Base-by-base conservation (phyloP, 2,888 invertebrate genomes). In the Acrocera orbiculus region DNA sequence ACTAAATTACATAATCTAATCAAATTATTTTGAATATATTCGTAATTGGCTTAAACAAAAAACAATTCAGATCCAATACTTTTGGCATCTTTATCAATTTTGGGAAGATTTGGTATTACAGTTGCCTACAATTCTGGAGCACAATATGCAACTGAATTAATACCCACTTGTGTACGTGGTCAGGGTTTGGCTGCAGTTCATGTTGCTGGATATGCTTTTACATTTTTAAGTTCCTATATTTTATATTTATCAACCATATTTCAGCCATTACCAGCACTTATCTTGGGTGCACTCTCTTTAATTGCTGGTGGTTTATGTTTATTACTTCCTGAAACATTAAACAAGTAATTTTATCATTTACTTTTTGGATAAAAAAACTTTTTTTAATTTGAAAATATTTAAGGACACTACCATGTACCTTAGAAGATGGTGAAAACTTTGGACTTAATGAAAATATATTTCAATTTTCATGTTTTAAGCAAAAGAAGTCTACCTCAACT, bases 311-410 rank as follows among this genome's bases (percentile, higher is more conserved):
- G 56, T 2, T 52, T 69, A 15, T 68, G 70, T 40, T 50, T 71
- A n/a, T 54, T 68, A 39, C 51, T 73, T 35, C 71, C 71, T 3
- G 72, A 73, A 54, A 73, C 72, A 2, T 54, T 69, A 17, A 53
- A 62, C 30, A 39, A 38, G 46, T 46, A 67, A 26, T 17, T 14
- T 8, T 10, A 25, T 5, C 8, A 16, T n/a, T n/a, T n/a, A n/a
- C n/a, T n/a, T n/a, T n/a, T n/a, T n/a, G n/a, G n/a, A n/a, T n/a
- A n/a, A n/a, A 26, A 9, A 26, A 15, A 9, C 15, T 14, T 5
- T 13, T 5, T 10, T 31, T 30, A 24, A 16, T 22, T 16, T 2
- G 9, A 16, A 20, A 20, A 16, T 3, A 11, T 34, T 35, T 9
- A 26, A 55, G 64, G 29, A 58, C 64, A 4, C 47, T 71, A 32